Percentiles rank a stretch among this genome's conserved stretches.
Conservation (phyloP, 2,888 invertebrate genomes). For the Bombylius major region DNA sequence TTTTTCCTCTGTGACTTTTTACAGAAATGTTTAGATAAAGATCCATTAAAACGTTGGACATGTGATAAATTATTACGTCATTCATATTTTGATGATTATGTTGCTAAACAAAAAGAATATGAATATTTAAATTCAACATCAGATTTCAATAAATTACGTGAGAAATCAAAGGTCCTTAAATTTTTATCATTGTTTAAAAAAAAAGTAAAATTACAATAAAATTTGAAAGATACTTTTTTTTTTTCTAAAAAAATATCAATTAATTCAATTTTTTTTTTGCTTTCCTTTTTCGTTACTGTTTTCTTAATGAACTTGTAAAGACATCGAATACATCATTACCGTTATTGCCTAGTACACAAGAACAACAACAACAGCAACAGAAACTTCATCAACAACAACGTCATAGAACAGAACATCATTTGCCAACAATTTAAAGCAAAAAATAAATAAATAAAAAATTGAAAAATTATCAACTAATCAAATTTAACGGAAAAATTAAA, state of each 20-base stretch:
- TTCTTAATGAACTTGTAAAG: conserved; percentile 15
- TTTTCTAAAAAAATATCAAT: neutral
- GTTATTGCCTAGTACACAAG: conserved; percentile 31
- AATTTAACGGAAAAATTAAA: too few relatives aligned
- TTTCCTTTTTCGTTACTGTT: neutral
- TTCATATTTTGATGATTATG: conserved; percentile 82
- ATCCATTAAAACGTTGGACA: conserved; percentile 81
- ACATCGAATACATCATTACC: conserved; percentile 38
- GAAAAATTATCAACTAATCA: too few relatives aligned
- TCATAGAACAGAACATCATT: conserved; percentile 34
- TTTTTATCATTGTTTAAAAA: conserved; percentile 15
- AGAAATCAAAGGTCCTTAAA: conserved; percentile 44
- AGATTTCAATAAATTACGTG: conserved; percentile 36
- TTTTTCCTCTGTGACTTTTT: conserved; percentile 22
- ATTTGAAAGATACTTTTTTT: too few relatives aligned
- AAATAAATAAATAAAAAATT: neutral
- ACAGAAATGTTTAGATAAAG: conserved; percentile 90
- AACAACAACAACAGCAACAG: conserved; percentile 21
- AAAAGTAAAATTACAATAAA: conserved; percentile 8
- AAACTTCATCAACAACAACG: conserved; percentile 11
- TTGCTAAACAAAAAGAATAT: conserved; percentile 61
- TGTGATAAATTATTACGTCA: conserved; percentile 85
- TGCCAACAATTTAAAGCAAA: conserved; percentile 29
- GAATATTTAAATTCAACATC: conserved; percentile 18
- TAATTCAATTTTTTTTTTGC: conserved; percentile 4